Evolutionary conservation across 1,140 invertebrate genomes (phyloP), one percentile per base, ranked within the genome.

Genomic region (Coenobita brevimanus): DNA sequence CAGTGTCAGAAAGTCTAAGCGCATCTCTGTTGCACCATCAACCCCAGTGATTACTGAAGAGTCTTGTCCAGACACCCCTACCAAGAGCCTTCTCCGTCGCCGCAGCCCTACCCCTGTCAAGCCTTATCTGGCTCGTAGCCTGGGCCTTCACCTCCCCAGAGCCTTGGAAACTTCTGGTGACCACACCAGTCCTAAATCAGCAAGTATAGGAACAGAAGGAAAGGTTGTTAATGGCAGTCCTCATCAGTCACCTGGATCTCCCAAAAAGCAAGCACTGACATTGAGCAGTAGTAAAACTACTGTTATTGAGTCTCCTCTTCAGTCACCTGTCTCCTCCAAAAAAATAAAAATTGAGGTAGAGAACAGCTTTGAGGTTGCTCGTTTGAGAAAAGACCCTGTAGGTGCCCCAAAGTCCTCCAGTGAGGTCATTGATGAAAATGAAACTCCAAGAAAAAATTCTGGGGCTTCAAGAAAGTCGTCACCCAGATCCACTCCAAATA

Each of bases 71-170:
- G 85, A 82, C 10, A 90, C 89, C 46, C 89, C 89, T n/a, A 82
- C 89, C 15, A 90, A 90, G 67, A 86, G 82, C 38, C 57, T 90
- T 1, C 71, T 90, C 38, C 82, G 86, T 15, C 69, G 89, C 43
- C 75, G 89, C 41, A 89, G 82, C 43, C 89, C 89, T 24, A 90
- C 89, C 41, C 89, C 89, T 33, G 84, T 90, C 3, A 90, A 90
- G 54, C 89, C 89, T 21, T 89, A 87, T 27, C 33, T 90, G 6
- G 89, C 89, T 27, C 80, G 81, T 33, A 89, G 86, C 57, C 82
- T 90, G 43, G 89, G 89, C 38, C 57, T 89, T 73, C 36, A 27
- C 73, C 46, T 50, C 6, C 17, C 17, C 46, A 50, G 17, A 8
- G 6, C 17, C 46, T 50, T 17, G 17, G 46, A 50, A 17, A 17